A percentile compares a stretch with the other conserved stretches of the same genome.
phyloP scores from a whole-genome alignment of 2,113 vertebrate genomes.

The Rhinolophus sinicus region DNA sequence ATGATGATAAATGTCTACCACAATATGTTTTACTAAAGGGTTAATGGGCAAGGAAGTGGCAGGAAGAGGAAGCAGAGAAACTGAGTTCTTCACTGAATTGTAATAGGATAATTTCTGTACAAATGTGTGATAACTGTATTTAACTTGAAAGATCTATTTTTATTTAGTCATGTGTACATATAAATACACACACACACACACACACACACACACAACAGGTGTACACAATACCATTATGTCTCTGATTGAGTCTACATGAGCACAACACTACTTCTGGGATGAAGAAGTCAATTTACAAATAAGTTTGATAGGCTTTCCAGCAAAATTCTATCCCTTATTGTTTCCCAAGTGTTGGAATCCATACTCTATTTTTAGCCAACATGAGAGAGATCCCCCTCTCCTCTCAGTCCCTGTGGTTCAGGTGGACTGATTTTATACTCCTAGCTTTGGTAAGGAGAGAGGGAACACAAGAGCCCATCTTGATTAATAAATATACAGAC shows the following conservation, averaged over 20 bases:
- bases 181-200: slow-evolving; percentile 36
- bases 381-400: not conserved
- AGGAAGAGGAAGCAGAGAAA: slow-evolving; percentile 1
- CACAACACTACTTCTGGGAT: not conserved
- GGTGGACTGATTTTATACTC: not conserved
- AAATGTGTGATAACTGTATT: slow-evolving; percentile 66
- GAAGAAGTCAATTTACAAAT: not conserved
- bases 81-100: slow-evolving; percentile 53
- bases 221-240: not conserved
- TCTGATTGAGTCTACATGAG: not conserved
- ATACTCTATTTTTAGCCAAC: not conserved
- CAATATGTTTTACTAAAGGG: not conserved
- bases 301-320: not conserved
- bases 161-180: slow-evolving; percentile 44
- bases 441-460: not conserved
- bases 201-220: not conserved
- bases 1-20: not conserved
- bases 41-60: slow-evolving; percentile 19
- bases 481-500: not conserved
- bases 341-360: not conserved
- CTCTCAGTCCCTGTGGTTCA: not conserved
- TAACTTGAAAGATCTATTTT: slow-evolving; percentile 59
- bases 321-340: not conserved
- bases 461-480: not conserved
- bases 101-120: slow-evolving; percentile 63